Conservation (phyloP, 2,888 invertebrate genomes). For the Cancer borealis region DNA sequence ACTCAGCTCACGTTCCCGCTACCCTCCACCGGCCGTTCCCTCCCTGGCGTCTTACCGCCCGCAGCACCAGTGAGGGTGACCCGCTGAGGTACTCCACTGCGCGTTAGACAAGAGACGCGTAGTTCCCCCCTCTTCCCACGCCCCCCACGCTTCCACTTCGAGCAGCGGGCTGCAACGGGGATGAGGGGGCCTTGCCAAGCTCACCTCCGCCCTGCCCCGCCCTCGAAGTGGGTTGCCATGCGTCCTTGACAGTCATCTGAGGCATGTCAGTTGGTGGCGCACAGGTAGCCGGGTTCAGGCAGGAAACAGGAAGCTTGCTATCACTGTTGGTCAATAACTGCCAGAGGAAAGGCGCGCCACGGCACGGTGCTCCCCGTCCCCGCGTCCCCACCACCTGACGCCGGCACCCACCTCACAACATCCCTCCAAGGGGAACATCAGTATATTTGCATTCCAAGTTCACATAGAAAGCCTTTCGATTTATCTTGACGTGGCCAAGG, state of each 20-base stretch:
- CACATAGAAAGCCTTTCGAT: background rate
- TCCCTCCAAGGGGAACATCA: background rate
- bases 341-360: background rate
- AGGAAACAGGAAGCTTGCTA: background rate
- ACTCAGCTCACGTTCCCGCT: background rate
- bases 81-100: background rate
- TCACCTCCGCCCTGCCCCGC: background rate
- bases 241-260: background rate
- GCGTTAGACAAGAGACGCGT: conserved; percentile 23
- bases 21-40: background rate
- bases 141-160: background rate
- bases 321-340: background rate
- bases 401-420: background rate
- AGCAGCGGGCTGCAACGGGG: background rate
- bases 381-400: background rate
- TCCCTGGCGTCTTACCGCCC: background rate
- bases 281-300: background rate
- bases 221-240: background rate
- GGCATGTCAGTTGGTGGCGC: background rate
- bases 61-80: background rate
- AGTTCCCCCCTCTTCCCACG: conserved; percentile 1
- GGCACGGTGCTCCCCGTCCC: background rate
- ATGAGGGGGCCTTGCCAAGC: background rate
- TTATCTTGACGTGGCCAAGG: background rate
- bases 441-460: background rate